Evolutionary conservation across 2,797 vertebrate genomes (phyloP).

Genomic region (Cichlasoma orientale): DNA sequence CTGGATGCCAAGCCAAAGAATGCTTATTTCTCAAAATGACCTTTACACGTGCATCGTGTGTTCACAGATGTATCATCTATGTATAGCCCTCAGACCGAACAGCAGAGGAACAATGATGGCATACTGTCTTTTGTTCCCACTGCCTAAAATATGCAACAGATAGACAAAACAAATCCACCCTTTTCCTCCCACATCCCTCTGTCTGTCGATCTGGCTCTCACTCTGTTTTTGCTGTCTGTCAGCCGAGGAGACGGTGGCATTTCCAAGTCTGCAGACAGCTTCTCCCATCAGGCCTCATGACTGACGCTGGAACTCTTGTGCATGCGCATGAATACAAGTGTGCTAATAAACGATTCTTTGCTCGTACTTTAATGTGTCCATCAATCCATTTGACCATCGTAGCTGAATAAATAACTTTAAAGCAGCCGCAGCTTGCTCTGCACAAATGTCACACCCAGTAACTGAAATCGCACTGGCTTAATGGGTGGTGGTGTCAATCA

Average conservation of each 20-base stretch:
- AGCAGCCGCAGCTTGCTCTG: constrained; percentile 5
- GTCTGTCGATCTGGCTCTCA: constrained; percentile 34
- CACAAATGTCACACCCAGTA: constrained; percentile 15
- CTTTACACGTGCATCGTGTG: background rate
- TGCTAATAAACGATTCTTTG: constrained; percentile 49
- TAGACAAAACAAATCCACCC: constrained; percentile 11
- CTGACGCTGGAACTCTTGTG: constrained; percentile 53
- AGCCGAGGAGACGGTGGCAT: constrained; percentile 55
- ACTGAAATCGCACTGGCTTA: constrained; percentile 8
- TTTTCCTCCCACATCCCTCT: constrained; percentile 28
- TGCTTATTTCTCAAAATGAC: background rate
- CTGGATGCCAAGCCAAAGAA: background rate
- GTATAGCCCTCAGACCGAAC: background rate
- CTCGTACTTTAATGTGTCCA: constrained; percentile 56
- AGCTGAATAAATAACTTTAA: constrained; percentile 50
- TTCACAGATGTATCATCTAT: background rate
- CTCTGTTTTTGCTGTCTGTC: constrained; percentile 53
- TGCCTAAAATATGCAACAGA: constrained; percentile 6
- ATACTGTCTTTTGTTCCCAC: background rate
- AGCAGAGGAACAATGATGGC: background rate
- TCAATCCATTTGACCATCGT: constrained; percentile 46
- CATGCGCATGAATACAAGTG: constrained; percentile 64
- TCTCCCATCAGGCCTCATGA: constrained; percentile 70
- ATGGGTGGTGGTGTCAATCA: background rate
- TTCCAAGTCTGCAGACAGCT: constrained; percentile 62